Evolutionary conservation across 2,797 vertebrate genomes (phyloP).

Genomic region (Sebastes cheni): DNA sequence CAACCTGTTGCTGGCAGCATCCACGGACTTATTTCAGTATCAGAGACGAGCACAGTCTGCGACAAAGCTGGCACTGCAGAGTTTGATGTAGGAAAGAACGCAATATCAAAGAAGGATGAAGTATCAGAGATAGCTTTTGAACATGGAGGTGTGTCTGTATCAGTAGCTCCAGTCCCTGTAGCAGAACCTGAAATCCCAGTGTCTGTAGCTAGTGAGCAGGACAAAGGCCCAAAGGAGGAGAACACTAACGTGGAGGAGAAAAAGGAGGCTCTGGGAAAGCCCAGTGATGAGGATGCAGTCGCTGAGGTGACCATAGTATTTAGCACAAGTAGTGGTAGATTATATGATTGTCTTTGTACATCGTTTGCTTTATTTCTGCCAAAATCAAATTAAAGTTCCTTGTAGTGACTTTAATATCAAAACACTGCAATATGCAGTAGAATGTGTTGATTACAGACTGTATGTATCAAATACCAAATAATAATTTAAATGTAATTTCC

Average conservation of each 20-base stretch:
- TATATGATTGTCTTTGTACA: background rate
- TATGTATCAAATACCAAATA: background rate
- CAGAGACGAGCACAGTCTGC: constrained; percentile 19
- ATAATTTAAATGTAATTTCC: background rate
- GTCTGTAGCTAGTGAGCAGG: constrained; percentile 61
- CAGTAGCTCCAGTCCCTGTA: constrained; percentile 49
- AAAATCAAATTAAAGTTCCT: background rate
- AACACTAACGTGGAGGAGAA: constrained; percentile 60
- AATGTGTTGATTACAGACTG: background rate
- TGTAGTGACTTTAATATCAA: background rate
- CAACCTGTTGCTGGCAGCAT: constrained; percentile 45
- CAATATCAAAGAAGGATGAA: constrained; percentile 34
- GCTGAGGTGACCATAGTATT: constrained; percentile 78
- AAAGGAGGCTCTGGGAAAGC: constrained; percentile 62
- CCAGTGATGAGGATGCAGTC: constrained; percentile 72
- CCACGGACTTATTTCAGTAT: constrained; percentile 57
- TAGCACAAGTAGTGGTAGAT: constrained; percentile 47
- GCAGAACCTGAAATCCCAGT: constrained; percentile 48
- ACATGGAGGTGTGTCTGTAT: constrained; percentile 36
- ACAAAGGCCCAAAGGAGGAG: constrained; percentile 44
- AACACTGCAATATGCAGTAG: background rate
- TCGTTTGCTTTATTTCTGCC: background rate
- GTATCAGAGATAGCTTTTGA: constrained; percentile 28
- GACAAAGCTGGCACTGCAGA: constrained; percentile 33
- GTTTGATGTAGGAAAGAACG: constrained; percentile 42